phyloP scores from a whole-genome alignment of 2,113 vertebrate species.

The Cisticola juncidis region DNA sequence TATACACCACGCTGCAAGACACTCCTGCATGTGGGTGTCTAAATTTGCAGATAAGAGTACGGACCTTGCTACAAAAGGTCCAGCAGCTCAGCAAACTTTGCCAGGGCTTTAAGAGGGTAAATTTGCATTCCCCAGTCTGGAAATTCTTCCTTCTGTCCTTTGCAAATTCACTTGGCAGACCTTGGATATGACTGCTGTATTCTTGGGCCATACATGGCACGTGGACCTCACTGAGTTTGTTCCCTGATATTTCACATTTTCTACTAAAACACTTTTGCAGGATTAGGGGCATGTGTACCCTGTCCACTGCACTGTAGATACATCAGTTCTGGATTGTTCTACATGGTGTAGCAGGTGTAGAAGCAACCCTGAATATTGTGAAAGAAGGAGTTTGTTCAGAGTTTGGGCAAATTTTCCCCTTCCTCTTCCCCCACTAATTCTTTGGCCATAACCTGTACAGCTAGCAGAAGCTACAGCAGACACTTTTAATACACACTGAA shows the following conservation, averaged over 20 bases:
- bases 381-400: not conserved
- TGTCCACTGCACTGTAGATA: not conserved
- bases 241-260: not conserved
- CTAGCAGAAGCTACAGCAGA: not conserved
- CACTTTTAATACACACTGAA: not conserved
- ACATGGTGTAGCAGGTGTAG: not conserved
- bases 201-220: not conserved
- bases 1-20: not conserved
- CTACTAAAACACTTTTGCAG: not conserved
- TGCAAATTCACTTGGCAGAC: not conserved
- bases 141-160: not conserved
- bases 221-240: not conserved
- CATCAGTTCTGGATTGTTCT: not conserved
- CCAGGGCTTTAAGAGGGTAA: not conserved
- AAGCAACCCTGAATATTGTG: too few species aligned
- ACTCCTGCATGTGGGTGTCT: fast-evolving
- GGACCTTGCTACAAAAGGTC: not conserved
- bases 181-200: not conserved
- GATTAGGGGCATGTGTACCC: fast-evolving
- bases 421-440: too few species aligned
- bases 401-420: not conserved
- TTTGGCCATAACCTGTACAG: not conserved
- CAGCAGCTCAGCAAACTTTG: not conserved
- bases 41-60: not conserved
- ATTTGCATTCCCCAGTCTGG: not conserved